Evolutionary conservation across 2,113 vertebrate genomes (phyloP), one percentile per base, ranked within the genome.

Genomic region (Stigmatopora nigra): DNA sequence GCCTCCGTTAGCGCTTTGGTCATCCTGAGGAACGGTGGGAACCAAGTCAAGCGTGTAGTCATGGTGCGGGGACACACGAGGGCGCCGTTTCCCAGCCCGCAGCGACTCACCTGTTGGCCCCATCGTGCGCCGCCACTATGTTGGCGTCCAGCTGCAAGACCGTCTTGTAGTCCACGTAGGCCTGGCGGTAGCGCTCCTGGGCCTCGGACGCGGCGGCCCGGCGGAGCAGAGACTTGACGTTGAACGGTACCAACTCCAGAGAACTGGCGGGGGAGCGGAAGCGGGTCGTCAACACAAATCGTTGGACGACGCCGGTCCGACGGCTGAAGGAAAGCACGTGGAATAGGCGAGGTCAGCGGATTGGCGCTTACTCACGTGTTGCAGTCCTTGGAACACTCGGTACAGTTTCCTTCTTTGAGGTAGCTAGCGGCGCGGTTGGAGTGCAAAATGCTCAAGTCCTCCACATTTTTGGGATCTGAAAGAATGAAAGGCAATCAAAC

Each of bases 161-260:
- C 0, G 93, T 97, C 86, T 92, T 93, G 82, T 96, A 97, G 89
- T 98, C 95, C 1, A 95, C 88, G 1, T 96, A 98, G 7, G 95
- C 95, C 82, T 75, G 87, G 1, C 83, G 3, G 79, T 96, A 96
- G 47, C 89, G 82, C 90, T 97, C 95, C 81, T 95, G 67, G 0
- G 93, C 93, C 72, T 97, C 95, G 17, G 89, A 92, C 5, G 95
- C 94, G 0, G 94, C 84, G 0, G 94, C 95, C 0, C 95, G 91
- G 17, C 95, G 88, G 3, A 98, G 87, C 4, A 98, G 85, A 20
- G 95, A 91, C 75, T 98, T 98, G 25, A 96, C 80, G 0, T 89
- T 87, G 52, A 93, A 98, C 0, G 93, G 93, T 22, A 88, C 88
- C 73, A 96, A 80, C 36, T 88, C 87, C 55, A 97, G 84, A 46